These are phyloP conservation scores for Kobus ellipsiprymnus DNA, from an alignment of 2,113 vertebrate genomes.

Conservation along the genomic window DNA sequence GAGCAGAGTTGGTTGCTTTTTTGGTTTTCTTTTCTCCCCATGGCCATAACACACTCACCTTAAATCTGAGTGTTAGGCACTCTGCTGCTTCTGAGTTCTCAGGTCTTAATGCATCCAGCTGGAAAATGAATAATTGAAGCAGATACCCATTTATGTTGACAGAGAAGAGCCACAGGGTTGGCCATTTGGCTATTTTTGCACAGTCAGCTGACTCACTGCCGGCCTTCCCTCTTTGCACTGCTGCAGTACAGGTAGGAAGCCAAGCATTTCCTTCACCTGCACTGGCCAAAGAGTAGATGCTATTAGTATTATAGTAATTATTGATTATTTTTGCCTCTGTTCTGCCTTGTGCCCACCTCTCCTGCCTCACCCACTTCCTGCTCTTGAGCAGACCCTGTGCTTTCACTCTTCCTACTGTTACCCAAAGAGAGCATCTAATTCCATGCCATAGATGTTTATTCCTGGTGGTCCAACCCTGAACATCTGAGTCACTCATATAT, in stretches of 20 bases:
- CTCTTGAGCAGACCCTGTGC: neutral
- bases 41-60: neutral
- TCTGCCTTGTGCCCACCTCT: neutral
- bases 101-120: neutral
- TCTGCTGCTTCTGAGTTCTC: neutral
- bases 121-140: neutral
- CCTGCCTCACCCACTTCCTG: neutral
- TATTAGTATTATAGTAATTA: neutral
- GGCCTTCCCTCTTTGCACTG: neutral
- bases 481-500: neutral
- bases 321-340: neutral
- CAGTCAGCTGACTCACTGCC: fast-evolving
- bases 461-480: neutral
- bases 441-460: neutral
- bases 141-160: neutral
- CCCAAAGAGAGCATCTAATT: neutral
- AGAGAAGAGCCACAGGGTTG: neutral
- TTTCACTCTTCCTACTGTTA: neutral
- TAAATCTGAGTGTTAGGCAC: neutral
- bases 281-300: neutral
- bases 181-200: neutral
- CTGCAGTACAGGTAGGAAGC: neutral
- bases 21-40: no score
- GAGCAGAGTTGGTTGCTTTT: neutral
- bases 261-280: neutral